Evolutionary conservation across 2,797 vertebrate genomes (phyloP).

Genomic region (Lepus oiostolus): DNA sequence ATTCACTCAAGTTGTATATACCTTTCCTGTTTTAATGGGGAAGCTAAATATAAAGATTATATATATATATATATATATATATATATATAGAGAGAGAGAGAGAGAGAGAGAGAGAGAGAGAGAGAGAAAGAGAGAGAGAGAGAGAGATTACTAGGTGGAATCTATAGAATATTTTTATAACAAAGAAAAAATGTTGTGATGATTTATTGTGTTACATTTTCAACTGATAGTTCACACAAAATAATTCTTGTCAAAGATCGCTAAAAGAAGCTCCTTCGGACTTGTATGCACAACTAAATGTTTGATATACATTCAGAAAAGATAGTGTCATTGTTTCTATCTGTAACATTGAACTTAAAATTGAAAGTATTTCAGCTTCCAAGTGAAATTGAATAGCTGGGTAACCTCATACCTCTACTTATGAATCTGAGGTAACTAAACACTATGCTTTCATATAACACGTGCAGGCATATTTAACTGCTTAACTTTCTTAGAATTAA

Average conservation of each 20-base stretch:
- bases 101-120: too few species aligned
- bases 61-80: neutral
- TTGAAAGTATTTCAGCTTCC: neutral
- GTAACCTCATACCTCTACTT: neutral
- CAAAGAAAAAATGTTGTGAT: neutral
- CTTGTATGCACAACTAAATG: neutral
- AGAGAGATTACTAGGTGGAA: neutral
- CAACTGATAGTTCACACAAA: neutral
- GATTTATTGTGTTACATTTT: neutral
- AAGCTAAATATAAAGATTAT: neutral
- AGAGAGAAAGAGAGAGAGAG: too few species aligned
- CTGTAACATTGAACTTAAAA: slow-evolving; percentile 8
- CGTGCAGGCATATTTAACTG: neutral
- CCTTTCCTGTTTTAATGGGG: neutral
- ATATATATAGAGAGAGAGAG: too few species aligned
- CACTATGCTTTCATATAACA: neutral
- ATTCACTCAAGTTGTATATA: neutral
- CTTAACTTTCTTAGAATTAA: neutral
- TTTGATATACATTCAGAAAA: neutral
- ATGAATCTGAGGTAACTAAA: neutral
- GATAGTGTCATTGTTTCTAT: neutral
- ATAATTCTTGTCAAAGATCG: neutral
- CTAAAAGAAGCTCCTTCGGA: neutral
- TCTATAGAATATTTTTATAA: neutral
- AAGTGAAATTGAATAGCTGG: neutral